These are phyloP conservation scores for Pocillopora grandis DNA, from an alignment of 92 coral and sea anemone genomes.

Conservation along the genomic window DNA sequence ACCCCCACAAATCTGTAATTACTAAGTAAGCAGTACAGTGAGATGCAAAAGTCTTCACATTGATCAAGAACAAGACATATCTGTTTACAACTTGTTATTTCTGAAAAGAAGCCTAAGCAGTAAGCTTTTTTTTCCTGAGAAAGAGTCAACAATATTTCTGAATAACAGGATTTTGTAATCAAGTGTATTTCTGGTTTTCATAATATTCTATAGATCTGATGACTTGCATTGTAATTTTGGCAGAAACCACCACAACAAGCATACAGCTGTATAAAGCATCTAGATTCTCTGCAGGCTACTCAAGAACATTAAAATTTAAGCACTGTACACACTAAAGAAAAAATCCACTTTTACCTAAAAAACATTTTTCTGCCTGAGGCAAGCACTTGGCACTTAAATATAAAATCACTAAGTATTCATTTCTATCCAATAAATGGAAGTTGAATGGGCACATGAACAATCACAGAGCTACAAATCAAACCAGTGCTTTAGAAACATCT, in stretches of 20 bases:
- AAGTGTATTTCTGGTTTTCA: slow-evolving; percentile 9
- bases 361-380: slow-evolving; percentile 1
- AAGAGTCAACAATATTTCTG: slow-evolving; percentile 12
- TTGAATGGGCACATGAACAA: slow-evolving; percentile 22
- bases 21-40: not conserved
- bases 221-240: slow-evolving; percentile 17
- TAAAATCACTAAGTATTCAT: not conserved
- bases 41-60: not conserved
- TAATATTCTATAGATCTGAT: slow-evolving; percentile 28
- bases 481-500: slow-evolving; percentile 21
- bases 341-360: slow-evolving; percentile 7
- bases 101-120: not conserved
- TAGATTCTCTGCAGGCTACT: slow-evolving; percentile 34
- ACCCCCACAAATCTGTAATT: not conserved
- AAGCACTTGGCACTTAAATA: not conserved
- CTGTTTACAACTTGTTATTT: not conserved
- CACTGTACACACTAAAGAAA: slow-evolving; percentile 18
- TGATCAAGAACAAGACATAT: not conserved
- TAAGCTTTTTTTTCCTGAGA: not conserved
- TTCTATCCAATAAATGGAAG: not conserved
- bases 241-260: slow-evolving; percentile 6
- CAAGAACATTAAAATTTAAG: slow-evolving; percentile 47
- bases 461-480: slow-evolving; percentile 25
- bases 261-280: slow-evolving; percentile 4
- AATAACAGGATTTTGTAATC: slow-evolving; percentile 6